Evolutionary conservation across 2,113 vertebrate species (phyloP).

Genomic region (Gavialis gangeticus): DNA sequence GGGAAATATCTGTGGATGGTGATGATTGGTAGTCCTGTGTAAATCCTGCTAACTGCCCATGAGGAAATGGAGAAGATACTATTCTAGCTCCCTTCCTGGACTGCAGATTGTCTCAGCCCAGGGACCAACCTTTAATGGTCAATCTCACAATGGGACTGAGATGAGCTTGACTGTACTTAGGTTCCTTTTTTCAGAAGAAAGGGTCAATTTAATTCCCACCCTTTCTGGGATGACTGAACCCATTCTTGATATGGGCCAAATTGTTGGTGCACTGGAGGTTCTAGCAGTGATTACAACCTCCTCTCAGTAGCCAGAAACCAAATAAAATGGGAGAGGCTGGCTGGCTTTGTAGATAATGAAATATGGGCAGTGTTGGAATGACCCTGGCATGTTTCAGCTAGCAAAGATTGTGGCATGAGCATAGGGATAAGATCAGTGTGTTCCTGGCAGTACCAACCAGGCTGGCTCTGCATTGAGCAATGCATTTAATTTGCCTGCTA

Average conservation of each 20-base stretch:
- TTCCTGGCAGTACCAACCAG: rapidly evolving
- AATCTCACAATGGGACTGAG: rapidly evolving
- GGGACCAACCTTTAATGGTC: rapidly evolving
- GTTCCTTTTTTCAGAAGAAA: rapidly evolving
- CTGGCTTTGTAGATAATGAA: rapidly evolving
- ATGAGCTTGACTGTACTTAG: rapidly evolving
- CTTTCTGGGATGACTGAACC: not conserved
- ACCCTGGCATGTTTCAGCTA: not conserved
- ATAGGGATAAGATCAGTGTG: not conserved
- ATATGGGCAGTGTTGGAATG: rapidly evolving
- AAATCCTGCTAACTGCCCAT: rapidly evolving
- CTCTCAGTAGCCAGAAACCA: not conserved
- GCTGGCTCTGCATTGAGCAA: not conserved
- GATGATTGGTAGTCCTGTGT: not conserved
- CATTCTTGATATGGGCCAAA: not conserved
- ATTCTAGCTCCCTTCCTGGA: not conserved
- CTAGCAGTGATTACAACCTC: not conserved
- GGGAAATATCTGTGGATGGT: rapidly evolving
- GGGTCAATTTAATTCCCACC: not conserved
- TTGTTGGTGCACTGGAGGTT: not conserved
- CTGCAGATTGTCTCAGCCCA: rapidly evolving
- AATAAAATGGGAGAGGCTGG: not conserved
- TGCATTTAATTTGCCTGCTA: not conserved
- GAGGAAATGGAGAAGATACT: rapidly evolving
- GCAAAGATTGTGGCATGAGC: rapidly evolving